Base-by-base conservation (phyloP, 2,888 invertebrate genomes). In the Chymomyza procnemis region DNA sequence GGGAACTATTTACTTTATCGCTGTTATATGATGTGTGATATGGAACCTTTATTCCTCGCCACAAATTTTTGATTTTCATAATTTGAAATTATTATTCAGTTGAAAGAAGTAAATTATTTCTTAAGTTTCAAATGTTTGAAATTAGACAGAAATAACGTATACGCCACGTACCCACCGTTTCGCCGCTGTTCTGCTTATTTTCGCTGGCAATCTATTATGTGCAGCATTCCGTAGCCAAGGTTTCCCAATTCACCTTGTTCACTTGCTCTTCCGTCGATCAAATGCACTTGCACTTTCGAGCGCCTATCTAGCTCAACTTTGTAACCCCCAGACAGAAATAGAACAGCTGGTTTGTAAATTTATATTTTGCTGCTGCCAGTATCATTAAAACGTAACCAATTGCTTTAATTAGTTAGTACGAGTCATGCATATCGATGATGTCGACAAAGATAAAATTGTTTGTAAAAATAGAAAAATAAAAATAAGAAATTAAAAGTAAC, bases 331-430 rank as follows among this genome's bases (percentile, higher is more conserved):
- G 54, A 69, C 64, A 69, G 69, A 55, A 55, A 55, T 22, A 55
- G 21, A 21, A 18, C 18, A 55, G 8, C 8, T n/a, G 18, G 19
- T 21, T 19, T 1, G 1, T 4, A 5, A 12, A 22, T 4, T 1
- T 21, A 5, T 22, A 21, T 21, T 18, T 54, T n/a, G n/a, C n/a
- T n/a, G n/a, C n/a, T n/a, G n/a, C 26, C 8, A 26, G 26, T 58
- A 22, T 3, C 63, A 67, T 67, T 64, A 67, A 64, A 61, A 71
- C 48, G 63, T 61, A 67, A 66, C 52, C 54, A 56, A 55, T 61
- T 66, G 52, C 59, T 59, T 72, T 72, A 67, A 69, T 56, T 74
- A 65, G 54, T 30, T n/a, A 48, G 41, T 8, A 34, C 52, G 18
- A 61, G 14, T 19, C 8, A 61, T n/a, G 34, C 34, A 41, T 41